phyloP scores from a whole-genome alignment of 1,140 invertebrate species.

The Oedothorax gibbosus region DNA sequence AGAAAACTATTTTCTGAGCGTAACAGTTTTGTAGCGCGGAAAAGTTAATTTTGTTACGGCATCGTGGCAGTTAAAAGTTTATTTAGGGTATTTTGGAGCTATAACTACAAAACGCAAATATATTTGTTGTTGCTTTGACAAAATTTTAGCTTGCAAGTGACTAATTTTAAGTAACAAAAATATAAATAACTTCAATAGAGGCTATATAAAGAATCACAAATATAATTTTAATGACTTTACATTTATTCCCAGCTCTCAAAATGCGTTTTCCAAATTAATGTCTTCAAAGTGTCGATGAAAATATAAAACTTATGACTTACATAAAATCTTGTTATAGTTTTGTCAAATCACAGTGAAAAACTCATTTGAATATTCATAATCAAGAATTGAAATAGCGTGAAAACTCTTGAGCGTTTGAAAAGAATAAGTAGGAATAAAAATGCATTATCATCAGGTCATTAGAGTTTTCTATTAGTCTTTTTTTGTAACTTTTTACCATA shows the following conservation, averaged over 20 bases:
- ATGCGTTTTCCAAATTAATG: not conserved
- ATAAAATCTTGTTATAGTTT: too few species aligned
- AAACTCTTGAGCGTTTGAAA: not conserved
- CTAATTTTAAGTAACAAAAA: too few species aligned
- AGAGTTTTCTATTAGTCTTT: slow-evolving; percentile 6
- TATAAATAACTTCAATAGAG: too few species aligned
- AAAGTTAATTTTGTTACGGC: slow-evolving; percentile 25
- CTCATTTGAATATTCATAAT: slow-evolving; percentile 41
- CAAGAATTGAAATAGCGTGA: slow-evolving; percentile 35
- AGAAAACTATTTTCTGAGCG: not conserved
- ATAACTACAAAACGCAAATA: too few species aligned
- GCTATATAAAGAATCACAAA: too few species aligned
- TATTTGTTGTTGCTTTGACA: too few species aligned
- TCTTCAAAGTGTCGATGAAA: not conserved
- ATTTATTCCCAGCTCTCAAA: too few species aligned
- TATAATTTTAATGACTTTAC: too few species aligned
- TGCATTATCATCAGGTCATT: slow-evolving; percentile 23
- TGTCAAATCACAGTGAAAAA: too few species aligned
- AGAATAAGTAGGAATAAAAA: slow-evolving; percentile 14
- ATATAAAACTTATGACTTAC: not conserved
- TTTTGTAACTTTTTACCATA: slow-evolving; percentile 9
- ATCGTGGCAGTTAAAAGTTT: slow-evolving; percentile 1
- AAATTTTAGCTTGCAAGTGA: too few species aligned
- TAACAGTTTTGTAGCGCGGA: not conserved
- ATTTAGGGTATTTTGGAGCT: not conserved